Evolutionary conservation across 2,888 invertebrate genomes (phyloP).

Genomic region (Melanostoma mellinum): DNA sequence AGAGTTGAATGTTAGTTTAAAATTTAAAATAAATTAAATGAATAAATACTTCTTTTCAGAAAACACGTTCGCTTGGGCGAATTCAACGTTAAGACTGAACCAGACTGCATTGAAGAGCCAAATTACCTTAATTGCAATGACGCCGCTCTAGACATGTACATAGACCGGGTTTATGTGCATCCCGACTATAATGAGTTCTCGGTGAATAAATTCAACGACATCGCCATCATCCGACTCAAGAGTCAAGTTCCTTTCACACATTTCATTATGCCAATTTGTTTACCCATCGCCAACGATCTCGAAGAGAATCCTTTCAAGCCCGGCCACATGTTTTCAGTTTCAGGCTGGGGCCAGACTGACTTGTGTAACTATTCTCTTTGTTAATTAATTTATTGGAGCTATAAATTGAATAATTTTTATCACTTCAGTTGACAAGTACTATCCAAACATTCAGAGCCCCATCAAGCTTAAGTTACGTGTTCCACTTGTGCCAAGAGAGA

Average conservation of each 20-base stretch:
- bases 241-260: constrained; percentile 81
- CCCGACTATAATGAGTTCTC: constrained; percentile 84
- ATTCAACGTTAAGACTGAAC: constrained; percentile 85
- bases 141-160: constrained; percentile 85
- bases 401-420: constrained; percentile 15
- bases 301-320: constrained; percentile 79
- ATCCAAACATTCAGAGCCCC: constrained; percentile 82
- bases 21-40: background rate
- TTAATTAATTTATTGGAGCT: background rate
- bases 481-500: constrained; percentile 83
- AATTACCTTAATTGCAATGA: constrained; percentile 85
- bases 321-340: constrained; percentile 83
- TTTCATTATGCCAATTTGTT: constrained; percentile 85
- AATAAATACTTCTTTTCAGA: constrained; percentile 74
- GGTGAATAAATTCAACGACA: constrained; percentile 84
- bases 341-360: constrained; percentile 86
- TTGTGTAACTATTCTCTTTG: constrained; percentile 76
- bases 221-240: constrained; percentile 83
- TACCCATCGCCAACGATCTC: constrained; percentile 79
- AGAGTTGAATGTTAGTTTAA: background rate
- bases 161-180: constrained; percentile 86
- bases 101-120: constrained; percentile 84
- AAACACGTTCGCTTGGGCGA: constrained; percentile 86
- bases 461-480: constrained; percentile 86
- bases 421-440: constrained; percentile 79